phyloP scores from a whole-genome alignment of 2,888 invertebrate species.

The Tanytarsus gracilentus region DNA sequence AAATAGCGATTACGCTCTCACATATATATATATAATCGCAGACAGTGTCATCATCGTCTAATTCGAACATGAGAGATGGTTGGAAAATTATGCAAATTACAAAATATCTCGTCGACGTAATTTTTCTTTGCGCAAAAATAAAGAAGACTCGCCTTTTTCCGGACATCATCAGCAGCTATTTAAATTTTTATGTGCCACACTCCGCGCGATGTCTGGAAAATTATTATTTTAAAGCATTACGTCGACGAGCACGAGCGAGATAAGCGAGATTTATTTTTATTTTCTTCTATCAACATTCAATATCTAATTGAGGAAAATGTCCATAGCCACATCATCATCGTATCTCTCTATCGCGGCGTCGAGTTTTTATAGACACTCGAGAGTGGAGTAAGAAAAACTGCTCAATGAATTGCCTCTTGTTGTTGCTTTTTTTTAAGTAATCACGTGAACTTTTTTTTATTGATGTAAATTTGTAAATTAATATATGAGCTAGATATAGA shows the following conservation, averaged over 20 bases:
- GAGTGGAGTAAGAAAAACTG: not conserved
- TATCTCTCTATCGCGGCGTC: not conserved
- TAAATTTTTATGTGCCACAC: not conserved
- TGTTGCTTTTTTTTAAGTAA: conserved; percentile 12
- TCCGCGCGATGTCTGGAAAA: not conserved
- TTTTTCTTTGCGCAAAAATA: not conserved
- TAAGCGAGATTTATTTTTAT: not conserved
- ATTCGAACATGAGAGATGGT: conserved; percentile 3
- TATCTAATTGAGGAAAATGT: no score
- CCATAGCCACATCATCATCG: not conserved
- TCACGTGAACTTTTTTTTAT: conserved; percentile 7
- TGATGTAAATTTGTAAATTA: conserved; percentile 3
- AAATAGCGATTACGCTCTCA: not conserved
- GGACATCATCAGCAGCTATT: conserved; percentile 1
- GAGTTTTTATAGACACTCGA: not conserved
- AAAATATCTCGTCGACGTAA: not conserved
- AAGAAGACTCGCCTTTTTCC: not conserved
- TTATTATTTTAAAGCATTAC: not conserved
- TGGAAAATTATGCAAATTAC: conserved; percentile 15
- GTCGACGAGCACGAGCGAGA: no score
- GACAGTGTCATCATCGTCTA: conserved; percentile 1
- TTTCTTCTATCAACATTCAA: not conserved
- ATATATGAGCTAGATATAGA: no score
- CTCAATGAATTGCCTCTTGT: conserved; percentile 5
- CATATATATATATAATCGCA: not conserved